Evolutionary conservation across 2,888 invertebrate genomes (phyloP), one percentile per base, ranked within the genome.

Genomic region (Embidobia sp.): DNA sequence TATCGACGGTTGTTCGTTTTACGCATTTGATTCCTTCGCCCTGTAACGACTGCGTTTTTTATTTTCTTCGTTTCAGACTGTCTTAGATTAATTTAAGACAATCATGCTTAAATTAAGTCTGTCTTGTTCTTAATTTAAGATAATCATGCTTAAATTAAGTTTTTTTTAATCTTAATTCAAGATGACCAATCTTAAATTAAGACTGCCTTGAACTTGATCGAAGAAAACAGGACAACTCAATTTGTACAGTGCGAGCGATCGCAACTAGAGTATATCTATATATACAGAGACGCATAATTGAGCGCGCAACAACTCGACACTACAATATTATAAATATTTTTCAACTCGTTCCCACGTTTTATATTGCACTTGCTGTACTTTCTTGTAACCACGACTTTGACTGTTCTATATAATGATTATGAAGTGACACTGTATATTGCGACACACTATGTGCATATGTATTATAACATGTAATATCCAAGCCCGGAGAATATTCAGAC

Each of bases 291-390:
- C n/a, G n/a, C n/a, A n/a, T n/a, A n/a, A n/a, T n/a, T n/a, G n/a
- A n/a, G n/a, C n/a, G 22, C n/a, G 2, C 16, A 35, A 22, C 18
- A 13, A 26, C 29, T 29, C n/a, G 19, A 42, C 27, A 51, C 26
- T 46, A 16, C 8, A 51, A 51, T 33, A 27, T 59, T 22, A 51
- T 16, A 64, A 73, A 59, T 75, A n/a, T n/a, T n/a, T 67, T 75
- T 63, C 75, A 75, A 69, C 76, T 69, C 40, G 42, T 76, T 51
- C 63, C 76, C 76, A 63, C 44, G 64, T 76, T 76, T 76, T 76
- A 64, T 76, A 69, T 64, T 51, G 69, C 69, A 76, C 76, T 57
- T 57, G 55, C 69, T 72, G 72, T 70, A 75, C 74, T 66, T 44
- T 57, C 27, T 29, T 72, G 53, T 35, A 53, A 59, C 44, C 63